phyloP scores from a whole-genome alignment of 1,140 invertebrate genomes.

The Magallana gigas region DNA sequence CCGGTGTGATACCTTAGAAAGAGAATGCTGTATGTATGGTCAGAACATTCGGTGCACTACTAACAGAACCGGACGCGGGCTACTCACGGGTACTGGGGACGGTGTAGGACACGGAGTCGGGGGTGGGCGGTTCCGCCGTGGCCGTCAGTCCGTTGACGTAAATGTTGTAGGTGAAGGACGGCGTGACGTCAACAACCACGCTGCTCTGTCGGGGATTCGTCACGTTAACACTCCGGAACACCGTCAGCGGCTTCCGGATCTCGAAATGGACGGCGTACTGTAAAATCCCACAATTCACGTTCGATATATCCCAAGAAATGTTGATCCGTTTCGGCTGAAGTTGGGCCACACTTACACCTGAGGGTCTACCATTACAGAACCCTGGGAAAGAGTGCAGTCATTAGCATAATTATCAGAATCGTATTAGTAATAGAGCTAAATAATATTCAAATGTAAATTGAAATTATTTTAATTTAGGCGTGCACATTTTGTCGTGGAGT shows the following conservation, averaged over 20 bases:
- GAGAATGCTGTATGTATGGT: too few species aligned
- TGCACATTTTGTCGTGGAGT: too few species aligned
- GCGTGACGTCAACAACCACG: background rate
- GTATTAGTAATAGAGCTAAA: too few species aligned
- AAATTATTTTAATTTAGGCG: too few species aligned
- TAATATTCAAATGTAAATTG: too few species aligned
- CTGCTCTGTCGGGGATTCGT: background rate
- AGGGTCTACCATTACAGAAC: slow-evolving; percentile 9
- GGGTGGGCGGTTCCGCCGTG: background rate
- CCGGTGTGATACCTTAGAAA: too few species aligned
- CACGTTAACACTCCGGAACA: background rate
- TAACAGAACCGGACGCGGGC: too few species aligned
- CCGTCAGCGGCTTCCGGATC: background rate
- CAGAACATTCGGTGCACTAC: too few species aligned
- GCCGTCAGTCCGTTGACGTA: slow-evolving; percentile 15
- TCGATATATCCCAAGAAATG: background rate
- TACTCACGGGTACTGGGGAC: slow-evolving; percentile 6
- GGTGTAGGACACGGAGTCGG: background rate
- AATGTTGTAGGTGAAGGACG: background rate
- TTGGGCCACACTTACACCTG: background rate
- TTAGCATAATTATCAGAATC: too few species aligned
- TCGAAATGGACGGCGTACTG: slow-evolving; percentile 14
- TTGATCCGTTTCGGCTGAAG: background rate
- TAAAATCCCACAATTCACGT: background rate
- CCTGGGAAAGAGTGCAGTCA: background rate